Conservation (phyloP, 2,797 vertebrate species). For the Margarornis squamiger region DNA sequence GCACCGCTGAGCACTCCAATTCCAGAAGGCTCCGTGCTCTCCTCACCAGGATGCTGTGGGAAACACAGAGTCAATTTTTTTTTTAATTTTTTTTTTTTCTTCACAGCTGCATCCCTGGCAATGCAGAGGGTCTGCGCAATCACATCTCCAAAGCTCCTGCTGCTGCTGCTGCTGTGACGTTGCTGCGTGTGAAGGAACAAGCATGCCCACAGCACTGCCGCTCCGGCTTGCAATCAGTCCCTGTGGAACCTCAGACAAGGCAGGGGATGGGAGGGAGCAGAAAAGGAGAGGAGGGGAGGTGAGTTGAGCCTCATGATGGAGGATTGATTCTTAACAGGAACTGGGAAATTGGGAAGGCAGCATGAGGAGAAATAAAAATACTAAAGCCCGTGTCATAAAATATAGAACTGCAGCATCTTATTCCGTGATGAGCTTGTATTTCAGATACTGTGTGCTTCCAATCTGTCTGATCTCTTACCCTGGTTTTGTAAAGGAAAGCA, state of each 20-base stretch:
- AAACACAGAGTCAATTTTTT: conserved; percentile 34
- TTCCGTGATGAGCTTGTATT: background rate
- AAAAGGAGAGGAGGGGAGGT: background rate
- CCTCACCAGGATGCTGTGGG: background rate
- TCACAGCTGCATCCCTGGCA: conserved; percentile 74
- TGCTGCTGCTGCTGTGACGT: conserved; percentile 74
- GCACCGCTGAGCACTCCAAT: background rate
- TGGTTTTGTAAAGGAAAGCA: background rate
- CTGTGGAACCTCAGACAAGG: conserved; percentile 27
- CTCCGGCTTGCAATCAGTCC: conserved; percentile 40
- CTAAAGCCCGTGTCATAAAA: background rate
- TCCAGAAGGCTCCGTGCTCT: background rate
- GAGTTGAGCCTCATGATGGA: conserved; percentile 9
- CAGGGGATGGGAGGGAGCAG: conserved; percentile 36
- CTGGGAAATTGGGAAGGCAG: background rate
- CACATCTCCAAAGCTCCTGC: conserved; percentile 57
- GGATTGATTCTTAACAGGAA: background rate
- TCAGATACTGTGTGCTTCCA: background rate
- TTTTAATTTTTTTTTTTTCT: background rate
- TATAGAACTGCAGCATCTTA: background rate
- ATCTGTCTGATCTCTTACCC: background rate
- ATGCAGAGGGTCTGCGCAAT: conserved; percentile 79
- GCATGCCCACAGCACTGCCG: conserved; percentile 59
- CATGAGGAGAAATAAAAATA: background rate
- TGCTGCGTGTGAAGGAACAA: conserved; percentile 52